Evolutionary conservation across 2,888 invertebrate species (phyloP).

Genomic region (Rhaphigaster nebulosa): DNA sequence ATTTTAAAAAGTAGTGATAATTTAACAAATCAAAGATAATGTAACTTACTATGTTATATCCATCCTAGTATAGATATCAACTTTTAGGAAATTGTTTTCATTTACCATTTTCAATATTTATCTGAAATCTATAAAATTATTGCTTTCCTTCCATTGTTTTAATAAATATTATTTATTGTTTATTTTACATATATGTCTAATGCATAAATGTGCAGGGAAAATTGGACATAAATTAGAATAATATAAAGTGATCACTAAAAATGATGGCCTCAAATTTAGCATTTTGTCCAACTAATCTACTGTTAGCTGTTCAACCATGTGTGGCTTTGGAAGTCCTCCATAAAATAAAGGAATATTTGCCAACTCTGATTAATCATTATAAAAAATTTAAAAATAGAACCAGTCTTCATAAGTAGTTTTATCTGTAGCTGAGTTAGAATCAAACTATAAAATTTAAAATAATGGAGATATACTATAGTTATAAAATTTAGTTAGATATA

Average conservation of each 20-base stretch:
- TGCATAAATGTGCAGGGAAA: background rate
- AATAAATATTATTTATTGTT: background rate
- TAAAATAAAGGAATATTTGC: background rate
- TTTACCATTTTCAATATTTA: too few relatives aligned
- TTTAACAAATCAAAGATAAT: too few relatives aligned
- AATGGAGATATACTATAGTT: too few relatives aligned
- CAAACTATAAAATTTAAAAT: background rate
- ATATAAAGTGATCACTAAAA: background rate
- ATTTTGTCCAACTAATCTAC: background rate
- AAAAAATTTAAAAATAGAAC: background rate
- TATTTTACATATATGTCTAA: background rate
- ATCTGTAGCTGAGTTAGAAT: background rate
- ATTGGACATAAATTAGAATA: background rate
- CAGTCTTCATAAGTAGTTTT: background rate
- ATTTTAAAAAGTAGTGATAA: too few relatives aligned
- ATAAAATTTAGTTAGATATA: too few relatives aligned
- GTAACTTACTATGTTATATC: too few relatives aligned
- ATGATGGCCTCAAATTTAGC: background rate
- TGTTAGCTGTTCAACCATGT: slow-evolving; percentile 9
- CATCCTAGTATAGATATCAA: too few relatives aligned
- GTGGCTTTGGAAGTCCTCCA: slow-evolving; percentile 1
- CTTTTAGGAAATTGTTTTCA: background rate
- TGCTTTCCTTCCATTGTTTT: background rate
- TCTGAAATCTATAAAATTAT: too few relatives aligned
- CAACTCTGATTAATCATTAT: slow-evolving; percentile 10